Evolutionary conservation across 2,113 vertebrate species (phyloP).

Genomic region (Engraulis encrasicolus): DNA sequence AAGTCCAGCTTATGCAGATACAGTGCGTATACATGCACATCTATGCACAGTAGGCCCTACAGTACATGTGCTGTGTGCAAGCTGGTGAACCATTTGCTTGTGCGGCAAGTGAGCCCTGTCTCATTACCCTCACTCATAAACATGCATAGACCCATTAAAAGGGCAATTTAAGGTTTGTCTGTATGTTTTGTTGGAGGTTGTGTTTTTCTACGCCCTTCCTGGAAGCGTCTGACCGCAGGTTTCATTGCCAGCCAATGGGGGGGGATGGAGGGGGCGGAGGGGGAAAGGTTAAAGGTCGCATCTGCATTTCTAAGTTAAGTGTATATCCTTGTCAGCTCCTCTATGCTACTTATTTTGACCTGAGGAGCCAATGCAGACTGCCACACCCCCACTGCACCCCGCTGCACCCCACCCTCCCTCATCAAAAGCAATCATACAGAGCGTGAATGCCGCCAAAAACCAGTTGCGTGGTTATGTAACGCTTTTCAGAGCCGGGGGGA

Average conservation of each 20-base stretch:
- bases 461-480: conserved; percentile 36
- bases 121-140: conserved; percentile 15
- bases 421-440: conserved; percentile 21
- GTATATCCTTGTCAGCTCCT: not conserved
- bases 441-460: conserved; percentile 24
- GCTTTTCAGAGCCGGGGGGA: not conserved
- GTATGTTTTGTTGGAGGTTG: conserved; percentile 18
- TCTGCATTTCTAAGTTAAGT: not conserved
- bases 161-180: not conserved
- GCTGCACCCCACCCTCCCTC: conserved; percentile 11
- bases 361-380: not conserved
- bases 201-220: not conserved
- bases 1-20: not conserved
- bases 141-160: not conserved
- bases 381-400: too few species aligned
- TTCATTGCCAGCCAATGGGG: not conserved
- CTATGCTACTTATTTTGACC: not conserved
- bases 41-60: too few species aligned
- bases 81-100: too few species aligned
- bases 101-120: not conserved
- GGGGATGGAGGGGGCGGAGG: too few species aligned
- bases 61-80: too few species aligned
- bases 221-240: not conserved
- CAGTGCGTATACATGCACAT: too few species aligned
- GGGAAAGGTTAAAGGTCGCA: not conserved